A percentile compares a stretch with the other conserved stretches of the same genome.
phyloP scores from a whole-genome alignment of 2,888 invertebrate species.

The Tachina fera region DNA sequence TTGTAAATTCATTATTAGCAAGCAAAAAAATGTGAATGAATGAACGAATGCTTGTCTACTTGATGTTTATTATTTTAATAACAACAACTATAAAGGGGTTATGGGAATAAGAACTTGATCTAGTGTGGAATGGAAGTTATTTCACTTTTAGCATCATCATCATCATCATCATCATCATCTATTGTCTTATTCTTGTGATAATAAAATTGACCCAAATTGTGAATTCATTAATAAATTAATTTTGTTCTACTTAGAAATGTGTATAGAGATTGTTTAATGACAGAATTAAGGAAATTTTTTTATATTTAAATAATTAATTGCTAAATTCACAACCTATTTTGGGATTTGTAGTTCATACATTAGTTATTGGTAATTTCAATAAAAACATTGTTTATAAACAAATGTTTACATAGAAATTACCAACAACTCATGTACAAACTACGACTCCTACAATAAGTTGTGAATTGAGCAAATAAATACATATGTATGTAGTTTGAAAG shows the following conservation, averaged over 20 bases:
- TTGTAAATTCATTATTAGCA: conserved; percentile 48
- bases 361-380: too few species aligned
- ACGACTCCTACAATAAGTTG: too few species aligned
- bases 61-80: conserved; percentile 44
- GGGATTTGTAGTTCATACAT: too few species aligned
- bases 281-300: conserved; percentile 16
- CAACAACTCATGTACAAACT: too few species aligned
- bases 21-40: neutral
- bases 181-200: conserved; percentile 18
- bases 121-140: conserved; percentile 42
- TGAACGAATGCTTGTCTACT: neutral
- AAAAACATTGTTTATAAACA: too few species aligned
- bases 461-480: too few species aligned
- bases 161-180: neutral
- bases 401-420: too few species aligned
- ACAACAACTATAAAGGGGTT: conserved; percentile 53
- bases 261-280: conserved; percentile 7
- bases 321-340: too few species aligned
- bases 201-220: conserved; percentile 53
- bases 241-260: neutral
- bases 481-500: neutral
- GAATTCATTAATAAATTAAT: conserved; percentile 57
- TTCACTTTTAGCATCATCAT: neutral
- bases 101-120: conserved; percentile 66
- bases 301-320: neutral